Evolutionary conservation across 1,140 invertebrate species (phyloP), one percentile per base, ranked within the genome.

Genomic region (Cotesia chilonis): DNA sequence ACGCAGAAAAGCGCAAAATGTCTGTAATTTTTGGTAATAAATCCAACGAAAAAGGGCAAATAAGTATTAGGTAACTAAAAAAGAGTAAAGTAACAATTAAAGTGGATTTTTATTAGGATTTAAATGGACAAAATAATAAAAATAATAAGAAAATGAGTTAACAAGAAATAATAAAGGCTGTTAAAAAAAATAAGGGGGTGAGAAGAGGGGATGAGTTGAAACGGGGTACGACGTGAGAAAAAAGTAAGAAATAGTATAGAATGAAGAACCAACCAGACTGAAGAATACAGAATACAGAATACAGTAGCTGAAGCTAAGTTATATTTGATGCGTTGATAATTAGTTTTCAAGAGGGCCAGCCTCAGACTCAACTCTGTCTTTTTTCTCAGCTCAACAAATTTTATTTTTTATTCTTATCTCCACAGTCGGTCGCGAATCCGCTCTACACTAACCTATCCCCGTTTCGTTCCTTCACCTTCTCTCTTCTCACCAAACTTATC

Each of bases 301-400:
- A 87, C 84, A 77, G 85, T 87, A 87, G 85, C 85, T 79, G 79
- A 80, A 81, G 75, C 82, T 84, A 86, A 86, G 78, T 85, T 86
- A 85, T 84, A 85, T 85, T 85, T 86, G 83, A 86, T 85, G 85
- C 83, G 83, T 84, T 85, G 84, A 84, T 86, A 86, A 86, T 86
- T 85, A 85, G 83, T 85, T 84, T 82, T 78, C 78, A 71, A 76
- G 80, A 79, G 76, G 74, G 72, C 68, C 61, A 52, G 68, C 60
- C 75, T 72, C 65, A 41, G 51, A 60, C 65, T 69, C 17, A 38
- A 60, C 65, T 69, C 17, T 66, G 55, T 70, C 70, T 72, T 64
- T 60, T 66, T 66, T 47, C 41, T 47, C 41, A 10, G 41, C 41
- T 47, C 41, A 47, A 47, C 41, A 47, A 47, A 47, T 47, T 47